A percentile compares a stretch with the other conserved stretches of the same genome.
Conservation (phyloP, 2,797 vertebrate species). For the Discoglossus pictus region DNA sequence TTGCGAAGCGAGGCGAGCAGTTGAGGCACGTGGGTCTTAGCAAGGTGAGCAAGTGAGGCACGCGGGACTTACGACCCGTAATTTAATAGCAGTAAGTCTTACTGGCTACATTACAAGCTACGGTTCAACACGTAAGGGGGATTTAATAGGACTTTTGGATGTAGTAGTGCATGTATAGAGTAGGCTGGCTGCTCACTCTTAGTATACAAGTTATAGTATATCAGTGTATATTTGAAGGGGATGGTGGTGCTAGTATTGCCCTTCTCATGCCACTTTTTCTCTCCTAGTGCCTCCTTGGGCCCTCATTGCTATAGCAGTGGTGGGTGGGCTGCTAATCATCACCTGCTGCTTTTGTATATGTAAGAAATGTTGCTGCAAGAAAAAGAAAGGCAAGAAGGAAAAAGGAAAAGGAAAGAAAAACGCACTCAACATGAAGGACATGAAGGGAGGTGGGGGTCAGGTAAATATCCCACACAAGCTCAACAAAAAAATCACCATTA, state of each 20-base stretch:
- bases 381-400: constrained; percentile 94
- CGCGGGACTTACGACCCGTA: too few relatives aligned
- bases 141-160: too few relatives aligned
- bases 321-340: constrained; percentile 88
- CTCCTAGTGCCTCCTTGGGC: constrained; percentile 90
- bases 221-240: too few relatives aligned
- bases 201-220: neutral
- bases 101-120: too few relatives aligned
- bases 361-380: constrained; percentile 98
- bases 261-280: neutral
- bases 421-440: constrained; percentile 83
- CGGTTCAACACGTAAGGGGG: too few relatives aligned
- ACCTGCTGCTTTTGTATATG: constrained; percentile 98
- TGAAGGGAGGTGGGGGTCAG: constrained; percentile 82
- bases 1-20: too few relatives aligned
- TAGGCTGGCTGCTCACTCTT: too few relatives aligned
- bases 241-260: neutral
- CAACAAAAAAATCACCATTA: neutral
- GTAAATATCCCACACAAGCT: too few relatives aligned
- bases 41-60: too few relatives aligned
- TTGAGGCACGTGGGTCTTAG: too few relatives aligned
- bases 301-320: constrained; percentile 90
- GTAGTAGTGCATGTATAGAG: neutral
- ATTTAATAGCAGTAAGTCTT: too few relatives aligned
- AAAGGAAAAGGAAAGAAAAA: constrained; percentile 88